Evolutionary conservation across 1,140 invertebrate species (phyloP), one percentile per base, ranked within the genome.

Genomic region (Drosophila nigromelanica): DNA sequence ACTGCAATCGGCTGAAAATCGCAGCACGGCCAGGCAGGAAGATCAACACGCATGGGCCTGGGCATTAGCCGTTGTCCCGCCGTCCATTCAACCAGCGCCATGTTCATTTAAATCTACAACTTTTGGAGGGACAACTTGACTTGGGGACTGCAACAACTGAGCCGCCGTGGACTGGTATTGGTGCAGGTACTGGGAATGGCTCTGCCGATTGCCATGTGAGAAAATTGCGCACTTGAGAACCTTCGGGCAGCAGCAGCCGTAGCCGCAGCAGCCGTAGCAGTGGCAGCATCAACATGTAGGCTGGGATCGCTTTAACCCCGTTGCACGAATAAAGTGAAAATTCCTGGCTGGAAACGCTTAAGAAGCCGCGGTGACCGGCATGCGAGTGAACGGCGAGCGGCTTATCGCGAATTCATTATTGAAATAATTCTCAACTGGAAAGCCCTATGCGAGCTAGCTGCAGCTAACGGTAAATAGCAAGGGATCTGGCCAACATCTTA

Each of bases 81-180:
- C n/a, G 56, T 73, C 52, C 58, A 24, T 45, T 54, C 42, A 30
- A 18, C 35, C 71, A 56, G 64, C 71, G 83, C 78, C 82, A 87
- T 87, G 82, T 87, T 89, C 83, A 89, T 89, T 89, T 87, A 87
- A 87, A 87, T 87, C 83, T 87, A 87, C 83, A 90, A 90, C 78
- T 82, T 85, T 87, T 80, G 81, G 81, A 90, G 87, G 86, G 87
- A 90, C 81, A 86, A 89, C 80, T 90, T 90, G 87, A 90, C 78
- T 81, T 68, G 68, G 59, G 42, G 47, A 51, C 54, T 39, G 45
- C 43, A 52, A 5, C 68, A 56, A 42, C 54, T 27, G 24, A 4
- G 24, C 48, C 45, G 51, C 52, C 58, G 73, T 39, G 47, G 42
- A 70, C 40, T 59, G 59, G 68, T 42, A 61, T 56, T 67, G 71